A percentile compares a stretch with the other conserved stretches of the same genome.
Evolutionary conservation across 2,888 invertebrate genomes (phyloP).

Genomic region (Iselma pallidipennis): DNA sequence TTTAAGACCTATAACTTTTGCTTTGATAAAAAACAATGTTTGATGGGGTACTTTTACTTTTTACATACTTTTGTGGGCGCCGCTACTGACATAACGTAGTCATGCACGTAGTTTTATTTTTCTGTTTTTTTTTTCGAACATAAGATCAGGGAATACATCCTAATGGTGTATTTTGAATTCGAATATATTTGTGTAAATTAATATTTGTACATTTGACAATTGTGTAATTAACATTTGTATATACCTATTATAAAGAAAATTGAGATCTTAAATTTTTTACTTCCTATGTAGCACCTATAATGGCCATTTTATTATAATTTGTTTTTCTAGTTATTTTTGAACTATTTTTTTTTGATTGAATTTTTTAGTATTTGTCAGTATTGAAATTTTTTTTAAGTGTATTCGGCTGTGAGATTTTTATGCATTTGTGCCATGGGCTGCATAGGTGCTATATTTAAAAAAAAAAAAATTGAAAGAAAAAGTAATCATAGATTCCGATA

Average conservation of each 20-base stretch:
- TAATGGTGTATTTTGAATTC: too few species aligned
- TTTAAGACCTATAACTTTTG: too few species aligned
- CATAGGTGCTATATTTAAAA: constrained; percentile 48
- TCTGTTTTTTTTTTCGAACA: too few species aligned
- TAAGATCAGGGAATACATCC: too few species aligned
- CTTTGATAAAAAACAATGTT: too few species aligned
- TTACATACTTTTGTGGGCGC: too few species aligned
- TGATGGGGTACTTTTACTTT: too few species aligned
- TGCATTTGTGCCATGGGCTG: constrained; percentile 57
- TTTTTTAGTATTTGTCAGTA: constrained; percentile 52
- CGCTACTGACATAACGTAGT: too few species aligned
- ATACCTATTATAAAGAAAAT: constrained; percentile 4
- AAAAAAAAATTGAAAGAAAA: constrained; percentile 40
- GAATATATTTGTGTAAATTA: constrained; percentile 16
- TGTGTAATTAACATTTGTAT: constrained; percentile 13
- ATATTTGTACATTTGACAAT: constrained; percentile 10
- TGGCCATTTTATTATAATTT: constrained; percentile 41
- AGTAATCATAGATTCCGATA: neutral
- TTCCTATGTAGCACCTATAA: constrained; percentile 50
- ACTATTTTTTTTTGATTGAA: constrained; percentile 41
- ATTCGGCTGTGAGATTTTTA: constrained; percentile 55
- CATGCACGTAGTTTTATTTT: too few species aligned
- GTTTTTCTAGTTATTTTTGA: constrained; percentile 29
- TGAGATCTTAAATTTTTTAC: constrained; percentile 23
- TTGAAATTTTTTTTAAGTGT: constrained; percentile 49